Evolutionary conservation across 1,140 invertebrate genomes (phyloP).

Genomic region (Vanessa atalanta): DNA sequence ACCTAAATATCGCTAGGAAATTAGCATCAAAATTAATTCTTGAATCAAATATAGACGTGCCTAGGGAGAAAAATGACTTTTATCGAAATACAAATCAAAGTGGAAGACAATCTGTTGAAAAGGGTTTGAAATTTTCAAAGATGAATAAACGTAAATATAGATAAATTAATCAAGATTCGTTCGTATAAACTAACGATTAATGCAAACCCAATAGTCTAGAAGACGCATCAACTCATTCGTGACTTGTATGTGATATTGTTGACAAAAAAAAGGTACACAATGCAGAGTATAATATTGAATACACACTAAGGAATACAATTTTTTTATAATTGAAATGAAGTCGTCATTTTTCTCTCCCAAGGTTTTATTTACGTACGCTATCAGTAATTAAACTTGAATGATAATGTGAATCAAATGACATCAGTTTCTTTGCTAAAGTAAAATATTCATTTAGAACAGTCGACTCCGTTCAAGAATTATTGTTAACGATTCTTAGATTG

Average conservation of each 20-base stretch:
- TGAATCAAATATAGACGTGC: slow-evolving; percentile 33
- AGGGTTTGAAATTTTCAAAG: neutral
- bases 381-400: slow-evolving; percentile 16
- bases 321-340: neutral
- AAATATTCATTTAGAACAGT: neutral
- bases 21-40: slow-evolving; percentile 47
- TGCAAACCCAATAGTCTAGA: too few species aligned
- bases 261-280: too few species aligned
- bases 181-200: too few species aligned
- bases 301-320: too few species aligned
- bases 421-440: slow-evolving; percentile 1
- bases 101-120: neutral
- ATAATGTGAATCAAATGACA: neutral
- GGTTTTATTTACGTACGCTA: slow-evolving; percentile 25
- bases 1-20: slow-evolving; percentile 51
- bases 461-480: neutral
- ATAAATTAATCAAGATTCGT: too few species aligned
- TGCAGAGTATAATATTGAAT: too few species aligned
- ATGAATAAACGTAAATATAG: too few species aligned
- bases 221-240: too few species aligned
- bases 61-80: slow-evolving; percentile 28
- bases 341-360: slow-evolving; percentile 11
- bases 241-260: too few species aligned
- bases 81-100: slow-evolving; percentile 5
- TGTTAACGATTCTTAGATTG: neutral